Base-by-base conservation (phyloP, 2,888 invertebrate species). In the Cryptocheilus praepositus region DNA sequence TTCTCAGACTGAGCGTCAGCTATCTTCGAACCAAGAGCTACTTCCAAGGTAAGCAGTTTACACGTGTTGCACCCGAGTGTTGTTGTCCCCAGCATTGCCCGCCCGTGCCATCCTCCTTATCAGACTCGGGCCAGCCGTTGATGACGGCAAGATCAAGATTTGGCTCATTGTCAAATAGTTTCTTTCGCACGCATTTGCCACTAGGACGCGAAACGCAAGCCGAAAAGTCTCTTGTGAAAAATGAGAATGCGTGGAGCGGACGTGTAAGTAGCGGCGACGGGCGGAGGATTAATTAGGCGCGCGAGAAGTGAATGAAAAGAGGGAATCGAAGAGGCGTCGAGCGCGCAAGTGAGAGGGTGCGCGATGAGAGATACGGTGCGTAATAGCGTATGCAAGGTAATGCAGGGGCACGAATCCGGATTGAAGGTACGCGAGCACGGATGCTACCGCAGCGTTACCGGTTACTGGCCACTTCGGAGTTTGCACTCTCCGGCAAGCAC, bases 11-110 rank as follows among this genome's bases (percentile, higher is more conserved):
- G 76, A 98, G 98, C 64, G 99, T 99, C 90, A 98, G 98, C 91
- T 99, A 98, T 90, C 93, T 99, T 83, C 94, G 99, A 85, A 99
- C 98, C 87, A 99, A 99, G 91, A 98, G 98, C 91, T 99, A 99
- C 92, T 99, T 99, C 91, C 98, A 98, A 95, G 98, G 99, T 99
- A 90, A 92, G 93, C 85, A 43, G 2, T 13, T 3, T 45, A 46
- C n/a, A 7, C 3, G 7, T 28, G 7, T 28, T 28, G n/a, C n/a
- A n/a, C n/a, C n/a, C n/a, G n/a, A n/a, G n/a, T n/a, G n/a, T n/a
- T n/a, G n/a, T n/a, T n/a, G n/a, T n/a, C n/a, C n/a, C n/a, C n/a
- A n/a, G n/a, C n/a, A n/a, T n/a, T n/a, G n/a, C n/a, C n/a, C n/a
- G n/a, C n/a, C n/a, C n/a, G n/a, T n/a, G n/a, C n/a, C n/a, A n/a